Evolutionary conservation across 2,113 vertebrate genomes (phyloP), one percentile per base, ranked within the genome.

Genomic region (Phrynocephalus versicolor): DNA sequence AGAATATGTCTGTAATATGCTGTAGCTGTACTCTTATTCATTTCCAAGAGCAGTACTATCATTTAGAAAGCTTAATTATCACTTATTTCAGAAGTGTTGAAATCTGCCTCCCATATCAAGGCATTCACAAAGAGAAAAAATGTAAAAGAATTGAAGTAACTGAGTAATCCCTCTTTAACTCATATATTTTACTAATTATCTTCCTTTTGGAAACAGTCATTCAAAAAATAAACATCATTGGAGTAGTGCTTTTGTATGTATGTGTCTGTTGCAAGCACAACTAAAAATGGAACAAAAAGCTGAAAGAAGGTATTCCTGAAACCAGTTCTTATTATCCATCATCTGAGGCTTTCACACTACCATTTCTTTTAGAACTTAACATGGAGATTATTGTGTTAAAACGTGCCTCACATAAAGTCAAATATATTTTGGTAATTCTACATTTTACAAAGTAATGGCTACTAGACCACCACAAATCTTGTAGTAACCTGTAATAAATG

Each of bases 61-160:
- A 27, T 73, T 45, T 57, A 80, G 41, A 79, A 85, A 73, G 55
- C 57, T 85, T 67, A 45, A 62, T 60, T 79, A 67, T 72, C 76
- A 80, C 67, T 35, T 80, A 85, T 85, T 80, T 80, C 80, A 80
- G 84, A 37, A 85, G 30, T 64, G 39, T 45, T 51, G 67, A 45
- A 72, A 85, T 62, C 69, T 85, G 37, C 77, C 84, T 80, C 77
- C 77, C 77, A 72, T 33, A 51, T 27, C 64, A 67, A 72, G n/a
- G 37, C 77, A 85, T 30, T 79, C 57, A 72, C 55, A 80, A 80
- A 73, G 7, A 80, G 57, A 51, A 51, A 80, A 85, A 64, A 72
- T 64, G 78, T 3, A 85, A 45, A 80, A 73, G 21, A 80, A 60
- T 33, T 10, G n/a, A 27, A 73, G 35, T 74, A 73, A 80, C 18